Base-by-base conservation (phyloP, 92 coral and sea anemone species). In the Palythoa grandiflora region DNA sequence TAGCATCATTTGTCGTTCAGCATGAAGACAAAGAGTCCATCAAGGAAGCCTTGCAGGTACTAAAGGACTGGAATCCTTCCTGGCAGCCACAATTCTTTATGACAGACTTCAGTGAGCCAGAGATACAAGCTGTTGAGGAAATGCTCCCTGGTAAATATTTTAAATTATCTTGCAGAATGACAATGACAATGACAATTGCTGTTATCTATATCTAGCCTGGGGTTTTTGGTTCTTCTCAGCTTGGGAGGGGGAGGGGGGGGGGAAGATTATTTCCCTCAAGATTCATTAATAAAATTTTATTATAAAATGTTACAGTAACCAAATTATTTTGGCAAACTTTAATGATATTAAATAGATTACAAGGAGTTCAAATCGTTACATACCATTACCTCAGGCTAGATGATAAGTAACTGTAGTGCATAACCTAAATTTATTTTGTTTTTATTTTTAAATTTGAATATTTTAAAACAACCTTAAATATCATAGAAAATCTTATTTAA, bases 81-180 rank as follows among this genome's bases (percentile, higher is more conserved):
- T 73, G 77, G 77, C 51, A 38, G 9, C 77, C 77, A 73, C 48
- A 73, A 40, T 38, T 36, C 51, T 73, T 73, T 20, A 73, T 73
- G 77, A 38, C 51, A 21, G 51, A 73, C 14, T 36, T 37, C 48
- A 73, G 50, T 73, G 77, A 36, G 48, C 50, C 51, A 38, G 77
- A 21, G 38, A n/a, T 66, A 66, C 38, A 21, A n/a, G 36, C 35
- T 17, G 35, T n/a, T n/a, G n/a, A 73, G 51, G 51, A 36, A 73
- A 15, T 20, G 19, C 51, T 73, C 52, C 51, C 77, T 36, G 77
- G 77, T 73, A 36, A 37, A 51, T 66, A n/a, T 66, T n/a, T 28
- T 28, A 28, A 15, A 66, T 66, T 66, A 2, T 4, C 37, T 66
- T 66, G 38, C 8, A 19, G 36, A 28, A 28, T 28, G 28, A 28